These are phyloP conservation scores for Silurus glanis DNA, from an alignment of 2,113 vertebrate genomes.

Conservation along the genomic window DNA sequence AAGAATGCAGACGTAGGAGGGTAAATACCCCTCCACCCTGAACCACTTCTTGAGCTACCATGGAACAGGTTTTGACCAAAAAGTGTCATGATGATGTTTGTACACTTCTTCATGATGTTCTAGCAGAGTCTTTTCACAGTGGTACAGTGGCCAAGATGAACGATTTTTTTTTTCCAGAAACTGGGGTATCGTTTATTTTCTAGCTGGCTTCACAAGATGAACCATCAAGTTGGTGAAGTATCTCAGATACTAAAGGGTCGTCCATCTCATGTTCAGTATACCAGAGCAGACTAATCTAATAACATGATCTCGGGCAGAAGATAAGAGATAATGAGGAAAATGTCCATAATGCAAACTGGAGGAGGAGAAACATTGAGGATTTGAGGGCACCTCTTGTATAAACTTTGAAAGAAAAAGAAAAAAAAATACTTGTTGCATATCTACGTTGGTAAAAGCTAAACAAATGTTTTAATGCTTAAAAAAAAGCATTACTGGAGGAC, in stretches of 20 bases:
- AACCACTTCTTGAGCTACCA: background rate
- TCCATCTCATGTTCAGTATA: background rate
- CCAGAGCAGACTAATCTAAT: background rate
- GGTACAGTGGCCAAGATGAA: background rate
- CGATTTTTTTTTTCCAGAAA: background rate
- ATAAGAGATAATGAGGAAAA: background rate
- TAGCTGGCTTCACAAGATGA: background rate
- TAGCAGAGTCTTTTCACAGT: background rate
- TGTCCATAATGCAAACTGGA: background rate
- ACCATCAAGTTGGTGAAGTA: background rate
- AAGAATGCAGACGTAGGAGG: too few species aligned
- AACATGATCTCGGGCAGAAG: background rate
- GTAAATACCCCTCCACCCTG: background rate
- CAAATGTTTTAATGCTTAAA: background rate
- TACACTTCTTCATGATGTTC: background rate
- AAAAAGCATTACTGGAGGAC: background rate
- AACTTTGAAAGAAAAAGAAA: background rate
- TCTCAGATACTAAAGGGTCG: background rate
- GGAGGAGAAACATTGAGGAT: background rate
- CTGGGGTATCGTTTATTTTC: background rate
- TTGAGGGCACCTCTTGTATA: background rate
- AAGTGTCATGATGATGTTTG: background rate
- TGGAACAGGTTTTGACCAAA: background rate
- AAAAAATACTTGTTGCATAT: too few species aligned
- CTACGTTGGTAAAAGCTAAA: background rate